Evolutionary conservation across 2,797 vertebrate species (phyloP), one percentile per base, ranked within the genome.

Genomic region (Galago senegalensis): DNA sequence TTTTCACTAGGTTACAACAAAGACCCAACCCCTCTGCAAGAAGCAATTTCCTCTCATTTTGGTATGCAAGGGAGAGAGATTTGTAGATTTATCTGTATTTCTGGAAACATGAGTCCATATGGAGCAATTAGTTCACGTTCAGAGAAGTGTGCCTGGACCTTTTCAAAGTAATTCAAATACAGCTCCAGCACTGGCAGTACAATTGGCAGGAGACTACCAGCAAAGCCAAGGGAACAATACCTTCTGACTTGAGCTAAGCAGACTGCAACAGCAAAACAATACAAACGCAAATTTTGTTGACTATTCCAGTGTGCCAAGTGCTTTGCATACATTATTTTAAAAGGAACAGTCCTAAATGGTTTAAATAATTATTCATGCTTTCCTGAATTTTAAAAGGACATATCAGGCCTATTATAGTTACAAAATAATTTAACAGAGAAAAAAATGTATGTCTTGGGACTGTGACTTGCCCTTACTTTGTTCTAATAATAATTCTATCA

Each of bases 351-450:
- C 12, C 40, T 58, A 89, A 89, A 58, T 91, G 14, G 4, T 34
- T 56, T 75, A 75, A 91, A 60, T 60, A 70, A 73, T 67, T 75
- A 18, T 67, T 46, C 29, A 76, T 37, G 76, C 12, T 70, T 91
- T 82, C 49, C 58, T 90, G 61, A 83, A 65, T 37, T 88, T 91
- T 79, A 88, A 89, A 96, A 87, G 13, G 14, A 1, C 53, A 4
- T 65, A 34, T 12, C 53, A 76, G 73, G 31, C 4, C 34, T 83
- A 65, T 63, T 11, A 18, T 46, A 85, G 10, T 56, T 89, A 93
- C 27, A n/a, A 95, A 96, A 89, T 34, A 85, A 87, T 69, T 72
- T 31, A 3, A 87, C 88, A 65, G 20, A 86, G 5, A 31, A 80
- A 31, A 77, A 89, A 90, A n/a, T 23, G 20, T 75, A 3, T 87